Conservation (phyloP, 2,888 invertebrate genomes). For the Adelphocoris suturalis region DNA sequence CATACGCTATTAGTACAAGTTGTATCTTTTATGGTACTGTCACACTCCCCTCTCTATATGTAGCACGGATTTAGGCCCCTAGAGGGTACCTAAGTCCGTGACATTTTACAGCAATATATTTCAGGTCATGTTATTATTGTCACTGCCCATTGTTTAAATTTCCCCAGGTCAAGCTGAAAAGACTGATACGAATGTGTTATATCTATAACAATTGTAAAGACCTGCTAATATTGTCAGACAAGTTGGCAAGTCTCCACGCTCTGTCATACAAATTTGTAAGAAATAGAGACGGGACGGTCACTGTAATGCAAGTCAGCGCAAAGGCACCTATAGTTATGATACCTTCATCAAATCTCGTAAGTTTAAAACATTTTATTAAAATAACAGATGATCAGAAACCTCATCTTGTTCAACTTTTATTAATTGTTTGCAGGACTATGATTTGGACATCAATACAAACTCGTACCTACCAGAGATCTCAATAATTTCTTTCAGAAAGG, state of each 20-base stretch:
- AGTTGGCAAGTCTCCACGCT: conserved; percentile 10
- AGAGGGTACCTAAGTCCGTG: too few relatives aligned
- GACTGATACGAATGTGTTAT: conserved; percentile 7
- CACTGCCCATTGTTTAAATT: not conserved
- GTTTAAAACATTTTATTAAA: not conserved
- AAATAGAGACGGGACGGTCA: not conserved
- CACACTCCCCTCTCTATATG: too few relatives aligned
- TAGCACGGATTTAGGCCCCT: too few relatives aligned
- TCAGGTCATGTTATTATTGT: not conserved
- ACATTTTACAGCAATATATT: too few relatives aligned
- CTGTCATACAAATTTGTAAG: conserved; percentile 36
- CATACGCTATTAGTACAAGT: too few relatives aligned
- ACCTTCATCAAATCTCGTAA: conserved; percentile 32
- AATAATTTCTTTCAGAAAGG: not conserved
- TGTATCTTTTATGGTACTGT: too few relatives aligned
- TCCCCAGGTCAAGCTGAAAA: conserved; percentile 2
- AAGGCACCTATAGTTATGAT: not conserved
- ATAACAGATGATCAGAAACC: not conserved
- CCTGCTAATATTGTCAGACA: conserved; percentile 16
- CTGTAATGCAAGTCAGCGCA: not conserved
- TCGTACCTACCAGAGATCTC: not conserved
- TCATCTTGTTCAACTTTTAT: not conserved
- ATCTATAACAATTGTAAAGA: not conserved
- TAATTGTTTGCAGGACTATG: not conserved
- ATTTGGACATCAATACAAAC: not conserved